A percentile compares a stretch with the other conserved stretches of the same genome.
phyloP scores from a whole-genome alignment of 2,797 vertebrate genomes.

The Eulemur rubriventer region DNA sequence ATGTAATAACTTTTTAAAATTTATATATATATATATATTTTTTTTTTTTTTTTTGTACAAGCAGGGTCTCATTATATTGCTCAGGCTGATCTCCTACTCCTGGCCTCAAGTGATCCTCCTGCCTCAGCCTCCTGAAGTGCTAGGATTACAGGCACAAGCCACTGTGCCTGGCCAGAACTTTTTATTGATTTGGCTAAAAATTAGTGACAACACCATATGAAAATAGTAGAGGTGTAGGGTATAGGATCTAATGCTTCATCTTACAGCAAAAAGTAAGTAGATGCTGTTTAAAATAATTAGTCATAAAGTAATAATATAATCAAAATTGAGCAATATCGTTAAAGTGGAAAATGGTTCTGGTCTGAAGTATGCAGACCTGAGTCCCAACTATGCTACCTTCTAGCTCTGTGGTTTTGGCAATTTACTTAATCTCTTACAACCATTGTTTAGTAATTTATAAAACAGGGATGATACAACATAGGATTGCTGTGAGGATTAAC shows the following conservation, averaged over 20 bases:
- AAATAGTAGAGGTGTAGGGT: not conserved
- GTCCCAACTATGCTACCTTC: not conserved
- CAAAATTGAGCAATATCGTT: not conserved
- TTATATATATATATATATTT: too few relatives aligned
- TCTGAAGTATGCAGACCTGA: not conserved
- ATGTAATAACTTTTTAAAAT: not conserved
- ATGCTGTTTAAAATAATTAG: not conserved
- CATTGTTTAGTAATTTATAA: conserved; percentile 10
- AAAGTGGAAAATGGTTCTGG: not conserved
- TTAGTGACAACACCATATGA: not conserved
- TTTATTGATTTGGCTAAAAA: not conserved
- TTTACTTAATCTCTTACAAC: not conserved
- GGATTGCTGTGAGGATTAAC: not conserved
- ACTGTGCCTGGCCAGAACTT: not conserved
- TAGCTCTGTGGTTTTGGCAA: not conserved
- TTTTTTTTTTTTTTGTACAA: not conserved
- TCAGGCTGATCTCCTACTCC: not conserved
- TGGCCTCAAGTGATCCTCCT: not conserved
- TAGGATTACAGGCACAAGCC: not conserved
- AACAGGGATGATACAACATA: not conserved
- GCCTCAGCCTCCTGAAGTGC: not conserved
- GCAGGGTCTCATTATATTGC: not conserved
- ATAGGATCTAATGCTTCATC: not conserved
- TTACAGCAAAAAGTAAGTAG: not conserved
- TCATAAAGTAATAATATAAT: not conserved